Evolutionary conservation across 2,888 invertebrate genomes (phyloP), one percentile per base, ranked within the genome.

Genomic region (Sinohyriopsis cumingii): DNA sequence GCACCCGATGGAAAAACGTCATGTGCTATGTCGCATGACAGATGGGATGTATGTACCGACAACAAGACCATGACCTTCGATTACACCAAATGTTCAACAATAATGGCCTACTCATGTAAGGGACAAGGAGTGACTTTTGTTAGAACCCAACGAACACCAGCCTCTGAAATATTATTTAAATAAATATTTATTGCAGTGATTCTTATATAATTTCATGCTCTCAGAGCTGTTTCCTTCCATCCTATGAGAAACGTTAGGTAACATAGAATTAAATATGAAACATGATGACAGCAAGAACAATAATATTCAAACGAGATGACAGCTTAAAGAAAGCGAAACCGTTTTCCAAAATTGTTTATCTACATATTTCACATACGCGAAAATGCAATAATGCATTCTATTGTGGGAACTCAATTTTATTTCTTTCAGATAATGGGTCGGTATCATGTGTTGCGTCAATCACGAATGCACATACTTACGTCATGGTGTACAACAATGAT

Each of bases 401-500:
- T 20, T 61, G 28, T 61, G 28, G 12, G 15, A 24, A 28, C 12
- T 61, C 22, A 1, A 20, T 45, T n/a, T 53, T 45, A 20, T n/a
- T 56, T 25, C 7, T 68, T 67, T 22, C 57, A 73, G 73, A 62
- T n/a, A 60, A 25, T 25, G 73, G 73, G 4, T 33, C 28, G 15
- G 59, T 73, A 53, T 67, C 56, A 28, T 73, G 73, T 65, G 70
- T 70, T 5, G 70, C 73, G 5, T 65, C 53, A 45, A 56, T 70
- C 15, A 24, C 63, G 19, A 62, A 55, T 6, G 68, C 64, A 3
- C 73, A 73, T 60, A 66, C 67, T 19, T 73, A 71, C 45, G 69
- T 69, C 22, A 61, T 69, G 20, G 69, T 76, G 20, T 73, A 73
- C 53, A 76, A 76, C 57, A 67, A 65, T 24, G 76, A 76, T 55